Base-by-base conservation (phyloP, 2,888 invertebrate species). In the Oscheius sp. region DNA sequence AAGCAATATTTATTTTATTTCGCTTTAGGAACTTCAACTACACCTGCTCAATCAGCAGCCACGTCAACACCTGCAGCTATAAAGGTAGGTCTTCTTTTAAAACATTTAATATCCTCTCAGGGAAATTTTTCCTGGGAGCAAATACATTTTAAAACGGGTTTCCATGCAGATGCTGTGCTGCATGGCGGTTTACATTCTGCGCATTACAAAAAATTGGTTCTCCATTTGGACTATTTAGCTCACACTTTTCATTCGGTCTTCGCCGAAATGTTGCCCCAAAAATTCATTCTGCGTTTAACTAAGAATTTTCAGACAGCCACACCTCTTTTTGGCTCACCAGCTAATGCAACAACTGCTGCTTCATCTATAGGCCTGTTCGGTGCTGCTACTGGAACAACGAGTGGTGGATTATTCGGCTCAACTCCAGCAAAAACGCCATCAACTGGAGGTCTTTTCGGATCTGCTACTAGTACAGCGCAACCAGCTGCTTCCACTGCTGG, bases 341-440 rank as follows among this genome's bases (percentile, higher is more conserved):
- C 61, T 39, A 34, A n/a, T 10, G 57, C 61, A 15, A 39, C 61
- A 5, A 8, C 61, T 4, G 61, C 61, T 27, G 61, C 42, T 58
- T 3, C 74, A 20, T 57, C 67, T n/a, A 53, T 66, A 33, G 55
- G 55, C 6, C 69, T 76, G 17, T 74, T 74, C 64, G 76, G 48
- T 48, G 12, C 48, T 4, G 12, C 48, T 45, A 5, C 17, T n/a
- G 46, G 46, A 25, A 31, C 70, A 23, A 27, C 73, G 2, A 33
- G 20, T n/a, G 46, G 31, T 15, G 61, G 37, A 55, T 37, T 61
- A 20, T 45, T 61, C 25, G 61, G 61, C 15, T 57, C 61, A 17
- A 61, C 57, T 12, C 17, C 55, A 15, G 45, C 23, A 25, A 25
- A n/a, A n/a, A n/a, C n/a, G 15, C 15, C 15, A 39, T 12, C 12